A percentile compares a stretch with the other conserved stretches of the same genome.
These are phyloP conservation scores for Trichonephila clavipes DNA, from an alignment of 1,140 invertebrate species.

Conservation along the genomic window DNA sequence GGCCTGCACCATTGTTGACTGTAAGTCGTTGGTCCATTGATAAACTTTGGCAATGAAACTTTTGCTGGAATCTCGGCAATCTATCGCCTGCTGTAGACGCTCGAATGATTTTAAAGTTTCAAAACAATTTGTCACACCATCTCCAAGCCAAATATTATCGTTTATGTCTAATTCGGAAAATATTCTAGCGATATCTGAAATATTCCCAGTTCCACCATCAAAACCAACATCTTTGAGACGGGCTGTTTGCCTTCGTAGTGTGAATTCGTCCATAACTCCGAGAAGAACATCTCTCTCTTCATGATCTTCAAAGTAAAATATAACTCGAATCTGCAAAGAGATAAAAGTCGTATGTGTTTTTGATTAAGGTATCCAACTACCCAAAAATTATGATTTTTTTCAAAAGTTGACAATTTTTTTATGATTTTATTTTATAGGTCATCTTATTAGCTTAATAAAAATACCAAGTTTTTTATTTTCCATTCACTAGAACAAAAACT, in stretches of 20 bases:
- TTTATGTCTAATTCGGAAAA: not conserved
- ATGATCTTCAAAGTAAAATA: constrained; percentile 12
- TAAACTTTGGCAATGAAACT: constrained; percentile 66
- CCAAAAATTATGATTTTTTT: too few species aligned
- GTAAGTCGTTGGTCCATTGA: constrained; percentile 59
- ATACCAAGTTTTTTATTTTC: too few species aligned
- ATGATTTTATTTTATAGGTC: too few species aligned
- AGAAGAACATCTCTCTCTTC: not conserved
- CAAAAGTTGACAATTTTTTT: too few species aligned
- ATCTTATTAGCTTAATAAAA: too few species aligned
- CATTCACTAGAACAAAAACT: too few species aligned
- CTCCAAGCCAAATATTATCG: constrained; percentile 54
- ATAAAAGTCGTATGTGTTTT: constrained; percentile 40
- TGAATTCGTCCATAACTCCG: constrained; percentile 39
- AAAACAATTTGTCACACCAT: constrained; percentile 50
- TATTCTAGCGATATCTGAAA: not conserved
- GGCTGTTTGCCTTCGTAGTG: not conserved
- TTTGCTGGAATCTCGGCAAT: not conserved
- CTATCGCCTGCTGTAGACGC: not conserved
- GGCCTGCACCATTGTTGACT: not conserved
- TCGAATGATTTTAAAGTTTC: not conserved
- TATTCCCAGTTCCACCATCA: constrained; percentile 1
- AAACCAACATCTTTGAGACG: constrained; percentile 63
- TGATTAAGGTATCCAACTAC: too few species aligned
- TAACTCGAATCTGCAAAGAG: constrained; percentile 1